Evolutionary conservation across 2,113 vertebrate species (phyloP), one percentile per base, ranked within the genome.

Genomic region (Actenoides lindsayi): DNA sequence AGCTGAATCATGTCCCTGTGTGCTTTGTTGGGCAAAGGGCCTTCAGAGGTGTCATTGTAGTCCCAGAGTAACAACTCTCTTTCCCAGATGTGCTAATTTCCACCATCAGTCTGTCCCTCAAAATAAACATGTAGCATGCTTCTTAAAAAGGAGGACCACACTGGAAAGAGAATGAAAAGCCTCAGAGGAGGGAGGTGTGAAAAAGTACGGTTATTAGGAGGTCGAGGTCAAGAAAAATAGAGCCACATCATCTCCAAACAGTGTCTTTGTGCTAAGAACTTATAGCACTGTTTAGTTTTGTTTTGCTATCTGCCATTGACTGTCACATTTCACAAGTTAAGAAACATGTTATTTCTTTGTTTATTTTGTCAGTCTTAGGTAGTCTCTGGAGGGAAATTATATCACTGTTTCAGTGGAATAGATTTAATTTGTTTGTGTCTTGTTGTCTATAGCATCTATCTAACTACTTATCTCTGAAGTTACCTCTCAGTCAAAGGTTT

Each of bases 321-420:
- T 98, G 98, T 98, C 98, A 98, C 97, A 98, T 98, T 98, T 98
- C 95, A 97, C 97, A 98, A 98, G 97, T 97, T 98, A 97, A 98
- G 97, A 97, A 98, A 97, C 94, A 97, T 92, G 97, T 97, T 98
- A 98, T 98, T 97, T 97, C 98, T 98, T 98, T 98, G 98, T 98
- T 98, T 98, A 97, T 98, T 98, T 98, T 98, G 98, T 98, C 98
- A 98, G 93, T 97, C 94, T 97, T 98, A 96, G 94, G 84, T 97
- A 98, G 97, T 98, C 98, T 98, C 98, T 96, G 93, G 98, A 98
- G 98, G 97, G 94, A 98, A 98, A 98, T 98, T 98, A 98, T 97
- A 97, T 97, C 95, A 98, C 89, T 98, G 95, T 98, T 98, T 98
- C 97, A 97, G 97, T 97, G 94, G 93, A 97, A 97, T 97, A 97